Base-by-base conservation (phyloP, 2,888 invertebrate species). In the Gari tellinella region DNA sequence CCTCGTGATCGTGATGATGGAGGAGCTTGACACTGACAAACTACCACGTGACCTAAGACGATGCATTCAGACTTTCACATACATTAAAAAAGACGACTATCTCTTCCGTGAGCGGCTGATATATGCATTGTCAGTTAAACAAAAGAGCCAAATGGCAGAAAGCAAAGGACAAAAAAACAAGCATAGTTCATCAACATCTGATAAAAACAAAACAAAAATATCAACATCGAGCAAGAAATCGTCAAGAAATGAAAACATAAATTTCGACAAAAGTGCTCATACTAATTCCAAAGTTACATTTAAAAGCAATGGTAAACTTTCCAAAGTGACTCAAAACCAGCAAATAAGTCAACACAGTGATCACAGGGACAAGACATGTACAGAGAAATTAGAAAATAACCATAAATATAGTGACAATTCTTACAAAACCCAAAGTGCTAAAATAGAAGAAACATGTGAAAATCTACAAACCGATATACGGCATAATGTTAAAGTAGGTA, bases 11-110 rank as follows among this genome's bases (percentile, higher is more conserved):
- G 95, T 97, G 81, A 93, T 97, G 74, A 94, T 96, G 87, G 96
- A 96, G 81, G 96, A 96, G 92, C 95, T 97, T 84, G 95, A 96
- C 19, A 95, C 95, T 85, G 95, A 95, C 90, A 96, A 96, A 26
- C 46, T 84, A 31, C 83, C 83, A 40, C 77, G 72, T 63, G 83
- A 84, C 58, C 60, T 84, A 10, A 72, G 75, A 56, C 56, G 83
- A 43, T 84, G 83, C 68, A 63, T 84, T 2, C 81, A 82, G 26
- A 84, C 83, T 21, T 84, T 84, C 60, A 84, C 83, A 1, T 84
- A 81, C 41, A 82, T 84, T 23, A 53, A 73, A 15, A 82, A 77
- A 40, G 82, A 82, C 40, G 81, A 82, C 38, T 73, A 68, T 14
- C 64, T 84, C 38, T 84, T 84, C 48, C 56, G 58, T 10, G 79